Conservation (phyloP, 2,797 vertebrate species). For the Propithecus perrieri region DNA sequence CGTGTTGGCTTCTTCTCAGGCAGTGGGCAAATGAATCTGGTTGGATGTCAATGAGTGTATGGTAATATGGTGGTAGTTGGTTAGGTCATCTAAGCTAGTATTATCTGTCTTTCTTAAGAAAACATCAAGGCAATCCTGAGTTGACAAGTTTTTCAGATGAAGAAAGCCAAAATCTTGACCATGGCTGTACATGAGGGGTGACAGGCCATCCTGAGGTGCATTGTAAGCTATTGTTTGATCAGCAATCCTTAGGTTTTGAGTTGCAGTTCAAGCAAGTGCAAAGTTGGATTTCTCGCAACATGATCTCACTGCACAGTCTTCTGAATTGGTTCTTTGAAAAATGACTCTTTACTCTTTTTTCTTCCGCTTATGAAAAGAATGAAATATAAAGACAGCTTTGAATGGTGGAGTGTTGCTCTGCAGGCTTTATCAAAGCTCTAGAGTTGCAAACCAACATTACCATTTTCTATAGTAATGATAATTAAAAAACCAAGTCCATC, state of each 20-base stretch:
- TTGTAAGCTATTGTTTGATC: not conserved
- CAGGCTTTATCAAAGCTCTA: not conserved
- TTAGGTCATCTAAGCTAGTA: not conserved
- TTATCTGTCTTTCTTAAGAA: not conserved
- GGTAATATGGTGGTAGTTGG: not conserved
- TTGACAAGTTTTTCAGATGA: not conserved
- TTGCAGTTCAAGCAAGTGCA: not conserved
- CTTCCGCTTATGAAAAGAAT: not conserved
- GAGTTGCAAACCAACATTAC: not conserved
- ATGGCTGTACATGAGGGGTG: not conserved
- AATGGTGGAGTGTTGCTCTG: not conserved
- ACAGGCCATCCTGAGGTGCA: not conserved
- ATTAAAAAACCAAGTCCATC: not conserved
- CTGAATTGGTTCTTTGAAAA: constrained; percentile 27
- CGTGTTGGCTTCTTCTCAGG: too few species aligned
- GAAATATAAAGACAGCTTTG: not conserved
- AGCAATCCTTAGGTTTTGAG: not conserved
- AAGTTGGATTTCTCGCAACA: not conserved
- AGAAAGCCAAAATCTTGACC: not conserved
- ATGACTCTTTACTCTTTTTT: not conserved
- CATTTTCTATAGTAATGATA: not conserved
- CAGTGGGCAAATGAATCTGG: too few species aligned
- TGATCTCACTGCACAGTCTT: not conserved
- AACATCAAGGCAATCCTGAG: not conserved
- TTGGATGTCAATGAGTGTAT: too few species aligned